These are phyloP conservation scores for Euwallacea fornicatus DNA, from an alignment of 1,140 invertebrate genomes.

Conservation along the genomic window DNA sequence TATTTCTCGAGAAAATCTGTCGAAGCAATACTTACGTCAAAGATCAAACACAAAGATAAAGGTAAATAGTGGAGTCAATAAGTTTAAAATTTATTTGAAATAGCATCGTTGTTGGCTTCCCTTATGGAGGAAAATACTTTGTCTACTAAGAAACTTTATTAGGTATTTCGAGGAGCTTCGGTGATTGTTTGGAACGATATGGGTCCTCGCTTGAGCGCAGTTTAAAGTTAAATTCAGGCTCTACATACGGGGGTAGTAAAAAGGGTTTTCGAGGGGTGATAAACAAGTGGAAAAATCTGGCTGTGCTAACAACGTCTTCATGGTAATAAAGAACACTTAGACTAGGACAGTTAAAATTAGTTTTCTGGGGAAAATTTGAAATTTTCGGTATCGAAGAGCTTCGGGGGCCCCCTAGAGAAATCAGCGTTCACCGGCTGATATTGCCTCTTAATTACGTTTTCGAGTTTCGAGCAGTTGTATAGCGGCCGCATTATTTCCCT, in stretches of 20 bases:
- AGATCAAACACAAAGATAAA: too few relatives aligned
- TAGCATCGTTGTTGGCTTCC: slow-evolving; percentile 40
- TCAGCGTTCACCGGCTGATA: slow-evolving; percentile 21
- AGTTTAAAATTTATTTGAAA: slow-evolving; percentile 45
- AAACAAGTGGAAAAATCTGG: too few relatives aligned
- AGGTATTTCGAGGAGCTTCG: slow-evolving; percentile 22
- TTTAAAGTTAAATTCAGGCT: too few relatives aligned
- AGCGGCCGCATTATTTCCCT: slow-evolving; percentile 6
- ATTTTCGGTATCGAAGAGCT: slow-evolving; percentile 19
- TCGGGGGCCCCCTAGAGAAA: slow-evolving; percentile 17
- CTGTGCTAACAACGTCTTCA: background rate
- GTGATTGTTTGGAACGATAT: slow-evolving; percentile 23
- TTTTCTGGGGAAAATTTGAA: slow-evolving; percentile 17
- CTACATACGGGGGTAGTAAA: too few relatives aligned
- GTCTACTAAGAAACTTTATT: slow-evolving; percentile 43
- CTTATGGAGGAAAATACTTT: slow-evolving; percentile 35
- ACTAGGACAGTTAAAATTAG: slow-evolving; percentile 21
- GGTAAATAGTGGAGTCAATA: slow-evolving; percentile 35
- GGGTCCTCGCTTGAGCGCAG: background rate
- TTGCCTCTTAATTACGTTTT: slow-evolving; percentile 24
- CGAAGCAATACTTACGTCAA: too few relatives aligned
- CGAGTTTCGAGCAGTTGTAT: slow-evolving; percentile 15
- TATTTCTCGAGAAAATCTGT: too few relatives aligned
- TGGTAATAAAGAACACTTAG: slow-evolving; percentile 20
- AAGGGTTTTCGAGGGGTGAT: too few relatives aligned